Conservation (phyloP, 1,140 invertebrate species). For the Drosophila albomicans region DNA sequence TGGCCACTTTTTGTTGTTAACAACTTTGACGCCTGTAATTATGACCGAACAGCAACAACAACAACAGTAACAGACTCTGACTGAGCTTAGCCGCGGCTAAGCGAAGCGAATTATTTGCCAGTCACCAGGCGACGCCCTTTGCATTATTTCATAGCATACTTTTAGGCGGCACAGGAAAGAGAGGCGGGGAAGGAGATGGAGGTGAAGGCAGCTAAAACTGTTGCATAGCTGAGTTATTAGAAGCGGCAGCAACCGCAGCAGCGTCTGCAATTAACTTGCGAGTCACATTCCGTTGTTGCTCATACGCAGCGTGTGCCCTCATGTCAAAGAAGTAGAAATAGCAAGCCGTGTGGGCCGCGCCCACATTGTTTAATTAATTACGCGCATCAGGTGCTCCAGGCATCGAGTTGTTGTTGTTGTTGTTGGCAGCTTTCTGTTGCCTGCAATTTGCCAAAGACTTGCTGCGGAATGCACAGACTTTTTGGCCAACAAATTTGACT, state of each 20-base stretch:
- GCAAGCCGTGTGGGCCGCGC: background rate
- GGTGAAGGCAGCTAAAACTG: conserved; percentile 13
- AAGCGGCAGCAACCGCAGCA: conserved; percentile 6
- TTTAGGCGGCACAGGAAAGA: conserved; percentile 6
- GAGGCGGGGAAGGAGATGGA: background rate
- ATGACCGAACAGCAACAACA: conserved; percentile 25
- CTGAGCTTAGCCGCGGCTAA: background rate
- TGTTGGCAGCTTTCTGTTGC: conserved; percentile 15
- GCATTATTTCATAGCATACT: conserved; percentile 31
- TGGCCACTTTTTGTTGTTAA: conserved; percentile 73
- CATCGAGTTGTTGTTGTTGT: conserved; percentile 9
- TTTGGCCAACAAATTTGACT: conserved; percentile 11
- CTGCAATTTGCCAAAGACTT: conserved; percentile 4
- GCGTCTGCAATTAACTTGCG: conserved; percentile 64
- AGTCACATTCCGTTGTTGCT: conserved; percentile 42
- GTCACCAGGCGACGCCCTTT: conserved; percentile 10
- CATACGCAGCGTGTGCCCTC: conserved; percentile 50
- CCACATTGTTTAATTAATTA: conserved; percentile 79
- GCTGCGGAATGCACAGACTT: background rate
- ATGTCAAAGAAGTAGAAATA: conserved; percentile 1
- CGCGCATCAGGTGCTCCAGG: conserved; percentile 54
- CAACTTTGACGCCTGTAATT: conserved; percentile 78
- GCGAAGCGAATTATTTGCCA: conserved; percentile 34
- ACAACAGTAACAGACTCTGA: too few species aligned
- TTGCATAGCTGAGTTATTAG: conserved; percentile 33